A percentile compares a stretch with the other conserved stretches of the same genome.
These are phyloP conservation scores for Chaetura pelagica DNA, from an alignment of 2,113 vertebrate genomes.

Conservation along the genomic window DNA sequence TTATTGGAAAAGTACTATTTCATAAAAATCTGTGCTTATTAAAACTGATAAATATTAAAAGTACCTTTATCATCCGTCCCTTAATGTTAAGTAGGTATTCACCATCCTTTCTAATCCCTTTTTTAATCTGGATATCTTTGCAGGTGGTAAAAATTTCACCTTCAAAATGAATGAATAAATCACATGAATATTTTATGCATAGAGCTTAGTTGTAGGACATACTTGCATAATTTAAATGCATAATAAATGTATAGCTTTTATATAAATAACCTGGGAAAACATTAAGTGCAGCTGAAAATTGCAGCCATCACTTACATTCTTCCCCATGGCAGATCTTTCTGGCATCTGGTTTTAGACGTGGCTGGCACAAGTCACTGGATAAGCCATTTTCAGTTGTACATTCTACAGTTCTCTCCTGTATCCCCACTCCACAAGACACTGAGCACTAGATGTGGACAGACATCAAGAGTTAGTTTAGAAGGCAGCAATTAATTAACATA, in stretches of 20 bases:
- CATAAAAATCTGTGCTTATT: neutral
- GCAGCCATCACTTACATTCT: constrained; percentile 84
- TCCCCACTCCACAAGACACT: constrained; percentile 87
- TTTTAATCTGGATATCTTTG: constrained; percentile 86
- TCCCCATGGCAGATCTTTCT: constrained; percentile 80
- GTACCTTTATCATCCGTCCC: constrained; percentile 88
- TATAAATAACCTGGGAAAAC: neutral
- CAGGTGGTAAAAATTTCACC: constrained; percentile 87
- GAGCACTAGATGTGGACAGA: constrained; percentile 83
- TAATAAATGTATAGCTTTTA: constrained; percentile 3
- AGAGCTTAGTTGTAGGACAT: neutral
- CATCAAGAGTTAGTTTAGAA: constrained; percentile 11
- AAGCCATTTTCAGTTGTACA: constrained; percentile 82
- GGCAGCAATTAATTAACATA: neutral
- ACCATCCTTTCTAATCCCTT: constrained; percentile 84
- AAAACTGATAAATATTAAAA: constrained; percentile 26
- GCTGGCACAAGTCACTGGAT: constrained; percentile 83
- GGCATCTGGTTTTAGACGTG: constrained; percentile 83
- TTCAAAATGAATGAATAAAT: constrained; percentile 69
- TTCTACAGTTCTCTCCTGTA: constrained; percentile 84
- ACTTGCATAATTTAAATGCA: neutral
- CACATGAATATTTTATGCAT: neutral
- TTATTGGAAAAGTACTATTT: neutral
- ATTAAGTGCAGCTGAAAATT: neutral
- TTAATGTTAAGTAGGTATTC: constrained; percentile 88